Percentiles rank a stretch among this genome's conserved stretches.
Evolutionary conservation across 1,140 invertebrate species (phyloP).

Genomic region (Branchinecta lynchi): DNA sequence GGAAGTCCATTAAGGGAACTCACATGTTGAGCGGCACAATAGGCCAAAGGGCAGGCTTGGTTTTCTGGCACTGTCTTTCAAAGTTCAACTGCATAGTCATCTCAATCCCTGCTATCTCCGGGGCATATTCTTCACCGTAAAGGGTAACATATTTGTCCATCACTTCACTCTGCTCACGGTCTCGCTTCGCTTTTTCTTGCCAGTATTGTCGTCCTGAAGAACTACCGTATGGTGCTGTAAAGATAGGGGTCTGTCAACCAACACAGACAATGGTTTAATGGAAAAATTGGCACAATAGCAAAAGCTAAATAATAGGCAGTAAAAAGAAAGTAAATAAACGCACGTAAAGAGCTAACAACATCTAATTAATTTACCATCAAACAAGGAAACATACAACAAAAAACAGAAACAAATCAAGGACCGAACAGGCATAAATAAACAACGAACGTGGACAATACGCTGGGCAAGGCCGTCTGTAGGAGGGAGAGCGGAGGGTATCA

Average conservation of each 20-base stretch:
- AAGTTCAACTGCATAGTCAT: conserved; percentile 2
- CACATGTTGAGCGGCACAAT: background rate
- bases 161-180: background rate
- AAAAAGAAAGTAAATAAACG: no score
- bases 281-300: no score
- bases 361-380: no score
- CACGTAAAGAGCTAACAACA: no score
- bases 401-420: no score
- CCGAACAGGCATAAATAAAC: no score
- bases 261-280: no score
- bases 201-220: background rate
- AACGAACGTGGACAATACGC: no score
- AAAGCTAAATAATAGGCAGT: no score
- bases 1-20: background rate
- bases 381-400: no score
- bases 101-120: background rate
- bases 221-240: background rate
- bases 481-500: no score
- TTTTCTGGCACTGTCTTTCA: conserved; percentile 1
- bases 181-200: background rate
- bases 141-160: background rate
- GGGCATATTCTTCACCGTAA: background rate
- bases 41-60: background rate
- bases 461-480: no score
- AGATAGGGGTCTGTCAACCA: background rate